Conservation (phyloP, 2,888 invertebrate species). For the Drosophila colorata region DNA sequence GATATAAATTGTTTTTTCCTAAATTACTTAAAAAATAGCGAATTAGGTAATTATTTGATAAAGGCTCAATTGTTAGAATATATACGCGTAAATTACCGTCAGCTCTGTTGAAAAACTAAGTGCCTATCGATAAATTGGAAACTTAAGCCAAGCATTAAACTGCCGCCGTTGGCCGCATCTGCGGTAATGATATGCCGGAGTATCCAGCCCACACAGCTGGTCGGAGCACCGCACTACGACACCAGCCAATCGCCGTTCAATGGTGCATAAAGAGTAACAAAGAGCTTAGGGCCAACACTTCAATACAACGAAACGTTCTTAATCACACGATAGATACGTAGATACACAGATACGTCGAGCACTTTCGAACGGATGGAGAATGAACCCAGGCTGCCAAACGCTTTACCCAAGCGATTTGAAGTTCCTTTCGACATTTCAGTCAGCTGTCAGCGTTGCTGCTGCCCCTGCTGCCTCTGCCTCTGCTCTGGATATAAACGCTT, state of each 20-base stretch:
- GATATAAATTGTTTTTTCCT: neutral
- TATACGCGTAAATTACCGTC: constrained; percentile 18
- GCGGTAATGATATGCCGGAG: constrained; percentile 62
- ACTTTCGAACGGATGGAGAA: constrained; percentile 21
- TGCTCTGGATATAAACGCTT: constrained; percentile 59
- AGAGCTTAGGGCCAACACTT: constrained; percentile 69
- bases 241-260: constrained; percentile 51
- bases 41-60: neutral
- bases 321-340: constrained; percentile 67
- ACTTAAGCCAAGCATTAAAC: constrained; percentile 29
- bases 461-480: neutral
- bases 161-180: constrained; percentile 39
- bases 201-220: constrained; percentile 29
- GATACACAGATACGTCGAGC: constrained; percentile 33
- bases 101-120: constrained; percentile 17
- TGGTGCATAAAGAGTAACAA: constrained; percentile 63
- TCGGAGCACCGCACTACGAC: constrained; percentile 13
- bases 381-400: constrained; percentile 18
- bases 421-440: constrained; percentile 67
- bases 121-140: constrained; percentile 55
- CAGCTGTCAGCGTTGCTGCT: constrained; percentile 58
- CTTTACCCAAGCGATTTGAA: constrained; percentile 49
- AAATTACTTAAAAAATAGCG: neutral
- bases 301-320: constrained; percentile 73
- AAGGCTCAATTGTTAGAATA: neutral